Base-by-base conservation (phyloP, 2,113 vertebrate genomes). In the Poeciliopsis occidentalis region DNA sequence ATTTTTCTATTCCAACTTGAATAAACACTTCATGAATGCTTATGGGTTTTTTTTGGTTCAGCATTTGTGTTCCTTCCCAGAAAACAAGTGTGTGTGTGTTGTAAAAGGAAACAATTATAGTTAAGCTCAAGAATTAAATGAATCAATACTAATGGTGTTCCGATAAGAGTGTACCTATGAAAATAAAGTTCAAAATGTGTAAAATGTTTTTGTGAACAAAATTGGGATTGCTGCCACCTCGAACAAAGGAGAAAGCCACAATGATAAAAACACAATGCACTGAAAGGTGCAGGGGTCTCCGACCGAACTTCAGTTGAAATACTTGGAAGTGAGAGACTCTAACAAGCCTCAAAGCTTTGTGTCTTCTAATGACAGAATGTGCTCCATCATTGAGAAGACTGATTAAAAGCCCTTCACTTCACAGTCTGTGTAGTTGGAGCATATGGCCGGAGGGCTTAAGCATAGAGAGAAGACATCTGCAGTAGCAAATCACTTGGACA, bases 341-440 rank as follows among this genome's bases (percentile, higher is more conserved):
- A 64, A 62, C 54, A 6, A 64, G 51, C 34, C 67, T 78, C 61
- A 74, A 66, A 88, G 67, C 72, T n/a, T 30, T 34, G 67, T 64
- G 51, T 67, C 72, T 64, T 77, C 82, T 86, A 88, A 87, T 86
- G 84, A 74, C 79, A 71, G 81, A 80, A 85, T 83, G 75, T 83
- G 87, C 81, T 80, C 76, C 60, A 76, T 89, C 86, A 87, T 64
- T 32, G 82, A 86, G 86, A 86, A 31, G 70, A 64, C 84, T 88
- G 89, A 92, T 92, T 92, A 89, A 89, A 86, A 82, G 67, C 51
- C 76, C 69, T 75, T 39, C 30, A 74, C 80, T 82, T 85, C 84
- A 64, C 5, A 37, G 82, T 78, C 79, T 54, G 67, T 71, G 85
- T 30, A n/a, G 83, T 67, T 2, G 69, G 13, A 78, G 81, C 89